Percentiles rank a stretch among this genome's conserved stretches.
Conservation (phyloP, 2,113 vertebrate genomes). For the Etia nguti region DNA sequence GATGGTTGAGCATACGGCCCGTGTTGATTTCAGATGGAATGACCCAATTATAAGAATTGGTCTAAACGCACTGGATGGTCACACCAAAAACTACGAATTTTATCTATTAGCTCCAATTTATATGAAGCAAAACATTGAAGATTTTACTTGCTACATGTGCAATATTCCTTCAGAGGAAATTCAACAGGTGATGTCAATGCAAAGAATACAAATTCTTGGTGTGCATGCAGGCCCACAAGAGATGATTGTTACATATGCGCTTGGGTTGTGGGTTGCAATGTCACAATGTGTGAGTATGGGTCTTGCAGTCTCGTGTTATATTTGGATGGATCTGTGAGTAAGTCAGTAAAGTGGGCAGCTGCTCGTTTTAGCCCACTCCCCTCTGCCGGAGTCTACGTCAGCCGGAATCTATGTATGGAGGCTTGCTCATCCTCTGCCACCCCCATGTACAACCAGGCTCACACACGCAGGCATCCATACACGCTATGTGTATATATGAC, state of each 20-base stretch:
- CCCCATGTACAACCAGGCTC: constrained; percentile 23
- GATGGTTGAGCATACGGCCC: neutral
- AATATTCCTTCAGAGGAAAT: neutral
- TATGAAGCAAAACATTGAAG: neutral
- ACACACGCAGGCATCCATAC: neutral
- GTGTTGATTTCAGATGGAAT: neutral
- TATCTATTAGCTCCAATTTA: neutral
- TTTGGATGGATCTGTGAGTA: constrained; percentile 21
- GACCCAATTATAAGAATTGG: neutral
- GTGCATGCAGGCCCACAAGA: neutral
- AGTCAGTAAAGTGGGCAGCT: constrained; percentile 11
- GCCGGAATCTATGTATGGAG: constrained; percentile 47
- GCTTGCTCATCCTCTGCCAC: constrained; percentile 51
- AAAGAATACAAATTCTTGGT: neutral
- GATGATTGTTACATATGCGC: neutral
- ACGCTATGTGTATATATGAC: neutral
- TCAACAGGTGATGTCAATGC: neutral
- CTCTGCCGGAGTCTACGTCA: constrained; percentile 36
- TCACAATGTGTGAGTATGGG: constrained; percentile 2
- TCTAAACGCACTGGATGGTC: neutral
- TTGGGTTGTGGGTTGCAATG: neutral
- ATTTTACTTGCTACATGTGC: neutral
- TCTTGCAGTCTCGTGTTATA: neutral
- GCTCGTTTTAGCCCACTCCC: constrained; percentile 43
- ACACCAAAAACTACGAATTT: neutral